Evolutionary conservation across 2,113 vertebrate genomes (phyloP).

Genomic region (Prunella himalayana): DNA sequence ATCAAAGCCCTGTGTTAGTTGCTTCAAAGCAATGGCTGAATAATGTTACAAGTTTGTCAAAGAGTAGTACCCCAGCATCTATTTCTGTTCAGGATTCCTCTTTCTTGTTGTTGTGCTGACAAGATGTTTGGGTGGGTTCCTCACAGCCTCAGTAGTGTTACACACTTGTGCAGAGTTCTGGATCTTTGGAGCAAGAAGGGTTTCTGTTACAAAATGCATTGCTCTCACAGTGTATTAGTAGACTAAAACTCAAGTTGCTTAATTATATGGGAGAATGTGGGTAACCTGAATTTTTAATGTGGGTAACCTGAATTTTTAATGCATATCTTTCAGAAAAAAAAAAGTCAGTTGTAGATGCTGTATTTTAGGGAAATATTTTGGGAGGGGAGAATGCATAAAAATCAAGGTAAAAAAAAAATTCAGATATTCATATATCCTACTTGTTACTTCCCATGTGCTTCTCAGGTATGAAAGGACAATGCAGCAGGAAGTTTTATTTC

Average conservation of each 20-base stretch:
- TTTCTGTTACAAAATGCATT: not conserved
- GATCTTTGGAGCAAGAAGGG: not conserved
- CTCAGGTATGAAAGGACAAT: not conserved
- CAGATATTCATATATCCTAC: not conserved
- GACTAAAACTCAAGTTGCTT: not conserved
- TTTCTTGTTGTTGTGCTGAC: not conserved
- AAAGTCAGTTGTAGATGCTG: not conserved
- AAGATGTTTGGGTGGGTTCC: not conserved
- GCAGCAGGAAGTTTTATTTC: not conserved
- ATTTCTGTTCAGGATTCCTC: not conserved
- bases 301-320: not conserved
- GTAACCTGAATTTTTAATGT: not conserved
- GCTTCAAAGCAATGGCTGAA: not conserved
- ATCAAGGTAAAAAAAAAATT: not conserved
- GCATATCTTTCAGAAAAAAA: not conserved
- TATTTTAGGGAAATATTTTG: not conserved
- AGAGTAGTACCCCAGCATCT: fast-evolving
- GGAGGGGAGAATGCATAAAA: not conserved
- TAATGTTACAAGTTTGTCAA: not conserved
- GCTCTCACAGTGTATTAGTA: not conserved
- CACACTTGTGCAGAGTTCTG: not conserved
- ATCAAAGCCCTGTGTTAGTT: not conserved
- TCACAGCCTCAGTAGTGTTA: not conserved
- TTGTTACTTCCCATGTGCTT: not conserved
- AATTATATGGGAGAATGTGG: not conserved